Base-by-base conservation (phyloP, 1,140 invertebrate species). In the Chironomus tepperi region DNA sequence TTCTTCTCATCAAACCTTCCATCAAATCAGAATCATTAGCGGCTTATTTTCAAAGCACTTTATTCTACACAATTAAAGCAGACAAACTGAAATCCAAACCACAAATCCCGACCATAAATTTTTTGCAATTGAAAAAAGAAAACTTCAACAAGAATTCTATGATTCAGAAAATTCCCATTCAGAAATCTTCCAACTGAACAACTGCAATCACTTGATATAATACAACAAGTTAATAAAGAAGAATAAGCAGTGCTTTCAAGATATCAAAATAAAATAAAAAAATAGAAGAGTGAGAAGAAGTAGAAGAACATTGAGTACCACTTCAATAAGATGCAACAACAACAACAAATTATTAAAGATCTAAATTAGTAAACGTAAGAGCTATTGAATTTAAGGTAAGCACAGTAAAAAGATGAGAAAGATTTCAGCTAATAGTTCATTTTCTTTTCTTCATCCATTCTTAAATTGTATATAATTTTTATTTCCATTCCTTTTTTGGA, bases 191-290 rank as follows among this genome's bases (percentile, higher is more conserved):
- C 47, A 57, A 57, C 47, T 57, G 47, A 57, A 57, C 47, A 57
- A 57, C 47, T 57, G 47, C 47, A 57, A 57, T 57, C 47, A 57
- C 47, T 57, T 57, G 47, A 57, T 57, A 57, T n/a, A 57, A 57
- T 57, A 57, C 47, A 57, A 57, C 47, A 57, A 57, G 47, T 57
- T 57, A 57, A 57, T 57, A 57, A 57, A n/a, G n/a, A 57, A 57
- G 47, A n/a, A n/a, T 34, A 34, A 34, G 24, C 24, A 34, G 24
- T 34, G 24, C 24, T 34, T 34, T 34, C 24, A 34, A 57, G n/a
- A 57, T n/a, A 57, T 10, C 47, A 57, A 15, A 57, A 47, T 9
- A 47, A 43, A 43, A 10, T 12, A 47, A 47, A 47, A 15, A 47
- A 57, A 57, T 12, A 57, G n/a, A 12, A 57, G n/a, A 57, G 12